Percentiles rank a stretch among this genome's conserved stretches.
phyloP scores from a whole-genome alignment of 2,113 vertebrate genomes.

The Oostethus manadensis region DNA sequence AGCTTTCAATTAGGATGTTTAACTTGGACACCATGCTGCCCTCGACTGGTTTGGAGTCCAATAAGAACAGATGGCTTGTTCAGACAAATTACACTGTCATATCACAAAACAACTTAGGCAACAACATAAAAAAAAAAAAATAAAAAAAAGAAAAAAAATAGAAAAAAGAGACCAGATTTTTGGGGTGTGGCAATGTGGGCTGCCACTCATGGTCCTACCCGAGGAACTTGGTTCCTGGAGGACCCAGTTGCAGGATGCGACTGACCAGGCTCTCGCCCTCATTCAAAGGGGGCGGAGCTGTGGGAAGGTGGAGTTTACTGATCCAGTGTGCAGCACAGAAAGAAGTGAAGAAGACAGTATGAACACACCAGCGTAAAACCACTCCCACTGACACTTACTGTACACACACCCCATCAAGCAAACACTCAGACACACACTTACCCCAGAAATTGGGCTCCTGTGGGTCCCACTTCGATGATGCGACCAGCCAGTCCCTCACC shows the following conservation, averaged over 20 bases:
- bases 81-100: conserved; percentile 3
- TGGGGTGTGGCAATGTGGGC: conserved; percentile 23
- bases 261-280: conserved; percentile 99
- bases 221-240: conserved; percentile 99
- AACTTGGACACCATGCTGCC: not conserved
- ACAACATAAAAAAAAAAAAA: conserved; percentile 2
- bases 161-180: conserved; percentile 33
- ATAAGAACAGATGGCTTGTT: not conserved
- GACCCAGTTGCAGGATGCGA: conserved; percentile 99
- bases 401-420: not conserved
- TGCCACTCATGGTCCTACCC: conserved; percentile 84
- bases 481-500: conserved; percentile 91
- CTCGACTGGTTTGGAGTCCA: not conserved
- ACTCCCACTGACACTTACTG: conserved; percentile 2
- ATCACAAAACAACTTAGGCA: conserved; percentile 1
- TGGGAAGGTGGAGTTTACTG: conserved; percentile 99
- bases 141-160: conserved; percentile 13
- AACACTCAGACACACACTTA: conserved; percentile 61
- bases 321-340: conserved; percentile 89
- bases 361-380: conserved; percentile 55
- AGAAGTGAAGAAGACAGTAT: conserved; percentile 81
- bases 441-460: conserved; percentile 96
- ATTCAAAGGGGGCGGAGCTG: conserved; percentile 99
- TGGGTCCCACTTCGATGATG: conserved; percentile 93
- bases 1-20: not conserved